Evolutionary conservation across 1,140 invertebrate genomes (phyloP), one percentile per base, ranked within the genome.

Genomic region (Acromyrmex charruanus): DNA sequence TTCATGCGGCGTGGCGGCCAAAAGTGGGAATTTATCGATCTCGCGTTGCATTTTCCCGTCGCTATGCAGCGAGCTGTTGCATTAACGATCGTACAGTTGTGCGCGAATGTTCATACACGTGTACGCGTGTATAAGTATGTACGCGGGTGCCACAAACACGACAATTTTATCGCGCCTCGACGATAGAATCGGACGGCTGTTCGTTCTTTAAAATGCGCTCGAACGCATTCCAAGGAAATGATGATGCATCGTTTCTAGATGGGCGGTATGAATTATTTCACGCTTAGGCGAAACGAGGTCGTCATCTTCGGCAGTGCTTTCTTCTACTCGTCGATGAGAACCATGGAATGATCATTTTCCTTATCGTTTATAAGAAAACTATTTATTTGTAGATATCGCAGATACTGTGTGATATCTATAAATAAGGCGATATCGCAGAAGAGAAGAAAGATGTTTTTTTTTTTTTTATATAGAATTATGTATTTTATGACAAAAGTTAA

Each of bases 21-120:
- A 63, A 84, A 84, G 69, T 25, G 69, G 44, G 55, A 84, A 84
- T 84, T 84, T 75, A 84, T 84, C 80, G 68, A 58, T 49, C 80
- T 51, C 55, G 28, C 69, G 18, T 51, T 75, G 68, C 59, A 75
- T 63, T 84, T 51, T 39, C 39, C 28, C 80, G 25, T 51, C 39
- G 55, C 35, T 49, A 21, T 65, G 69, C n/a, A 44, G 28, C 80
- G 69, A 84, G 69, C 80, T 84, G 80, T 84, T 82, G 80, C 55
- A 84, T 74, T 84, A 84, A 84, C 55, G 80, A 61, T 10, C 44
- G 10, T 16, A 31, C 72, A 25, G 18, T 39, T 75, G 25, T 35
- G 80, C 39, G 49, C 28, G 18, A 16, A 25, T 31, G 61, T 51
- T 51, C 25, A 14, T 25, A 25, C 66, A 69, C n/a, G 12, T 49